Percentiles rank a stretch among this genome's conserved stretches.
Conservation (phyloP, 2,113 vertebrate species). For the Lophura nycthemera region DNA sequence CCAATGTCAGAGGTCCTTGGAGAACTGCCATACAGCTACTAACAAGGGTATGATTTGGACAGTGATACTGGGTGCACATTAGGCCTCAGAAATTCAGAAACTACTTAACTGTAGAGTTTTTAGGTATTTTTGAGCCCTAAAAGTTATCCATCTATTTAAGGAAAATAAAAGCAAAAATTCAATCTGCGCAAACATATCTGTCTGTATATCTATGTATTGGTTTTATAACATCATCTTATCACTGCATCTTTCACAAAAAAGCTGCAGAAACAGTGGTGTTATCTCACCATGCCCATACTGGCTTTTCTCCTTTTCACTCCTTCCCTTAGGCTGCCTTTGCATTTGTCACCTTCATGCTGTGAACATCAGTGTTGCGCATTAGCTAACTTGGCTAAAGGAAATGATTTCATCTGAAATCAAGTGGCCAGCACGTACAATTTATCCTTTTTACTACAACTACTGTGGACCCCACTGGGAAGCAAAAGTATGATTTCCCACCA, state of each 20-base stretch:
- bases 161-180: neutral
- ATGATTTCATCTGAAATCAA: neutral
- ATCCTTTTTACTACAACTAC: neutral
- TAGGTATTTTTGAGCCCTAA: neutral
- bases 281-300: neutral
- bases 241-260: neutral
- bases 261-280: neutral
- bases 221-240: neutral
- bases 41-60: neutral
- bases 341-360: neutral
- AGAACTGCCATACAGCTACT: neutral
- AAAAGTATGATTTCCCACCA: rapidly evolving
- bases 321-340: neutral
- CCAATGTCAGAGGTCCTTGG: neutral
- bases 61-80: neutral
- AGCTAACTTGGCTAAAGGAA: neutral
- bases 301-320: neutral
- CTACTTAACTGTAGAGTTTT: neutral
- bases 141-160: neutral
- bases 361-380: neutral
- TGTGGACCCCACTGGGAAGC: rapidly evolving
- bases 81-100: neutral
- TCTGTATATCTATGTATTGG: neutral
- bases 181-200: neutral
- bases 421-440: neutral